phyloP scores from a whole-genome alignment of 1,140 invertebrate genomes.

The Aphaenogaster rudis region DNA sequence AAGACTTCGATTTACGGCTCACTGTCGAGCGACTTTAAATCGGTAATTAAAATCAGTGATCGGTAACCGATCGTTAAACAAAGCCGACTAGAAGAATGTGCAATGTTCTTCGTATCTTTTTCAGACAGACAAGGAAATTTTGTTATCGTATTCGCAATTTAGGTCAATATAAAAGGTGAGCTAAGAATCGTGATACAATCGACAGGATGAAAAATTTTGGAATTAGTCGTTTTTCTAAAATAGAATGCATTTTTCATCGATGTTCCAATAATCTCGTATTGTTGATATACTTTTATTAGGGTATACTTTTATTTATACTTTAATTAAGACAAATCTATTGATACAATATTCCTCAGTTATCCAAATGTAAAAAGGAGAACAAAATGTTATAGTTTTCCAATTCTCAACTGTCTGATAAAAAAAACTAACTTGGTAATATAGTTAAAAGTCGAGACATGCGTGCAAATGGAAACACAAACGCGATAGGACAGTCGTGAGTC shows the following conservation, averaged over 20 bases:
- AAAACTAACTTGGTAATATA: neutral
- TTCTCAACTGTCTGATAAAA: neutral
- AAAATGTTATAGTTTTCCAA: neutral
- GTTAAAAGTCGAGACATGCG: neutral
- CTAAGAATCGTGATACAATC: neutral
- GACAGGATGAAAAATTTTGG: neutral
- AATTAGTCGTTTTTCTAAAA: neutral
- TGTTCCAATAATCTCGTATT: neutral
- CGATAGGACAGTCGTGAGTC: constrained; percentile 5
- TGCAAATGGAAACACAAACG: constrained; percentile 4
- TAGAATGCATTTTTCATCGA: neutral
- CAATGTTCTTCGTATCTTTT: neutral
- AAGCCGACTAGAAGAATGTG: neutral
- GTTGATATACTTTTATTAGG: neutral
- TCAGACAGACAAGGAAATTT: neutral
- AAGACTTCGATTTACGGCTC: constrained; percentile 36
- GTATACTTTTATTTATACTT: too few relatives aligned
- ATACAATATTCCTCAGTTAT: too few relatives aligned
- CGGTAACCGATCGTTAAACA: neutral
- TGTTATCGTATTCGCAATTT: neutral
- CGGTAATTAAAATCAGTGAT: constrained; percentile 42
- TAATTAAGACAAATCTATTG: neutral
- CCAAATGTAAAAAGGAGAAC: neutral
- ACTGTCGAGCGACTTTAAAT: constrained; percentile 3
- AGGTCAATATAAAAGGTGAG: neutral